Conservation (phyloP, 2,113 vertebrate genomes). For the Crotalus helleri region DNA sequence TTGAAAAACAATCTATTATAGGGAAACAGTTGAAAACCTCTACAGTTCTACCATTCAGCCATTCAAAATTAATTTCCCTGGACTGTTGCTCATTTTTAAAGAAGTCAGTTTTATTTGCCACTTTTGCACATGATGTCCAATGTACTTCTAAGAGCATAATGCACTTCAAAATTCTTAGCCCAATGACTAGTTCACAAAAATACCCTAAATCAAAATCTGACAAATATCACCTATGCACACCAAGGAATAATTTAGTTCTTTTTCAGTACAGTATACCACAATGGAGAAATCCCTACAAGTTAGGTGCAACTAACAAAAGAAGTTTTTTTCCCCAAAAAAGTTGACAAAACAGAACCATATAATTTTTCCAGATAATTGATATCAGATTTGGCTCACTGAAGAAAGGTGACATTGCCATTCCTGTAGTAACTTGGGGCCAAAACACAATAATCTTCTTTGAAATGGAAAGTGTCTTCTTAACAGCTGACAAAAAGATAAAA, state of each 20-base stretch:
- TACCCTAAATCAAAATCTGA: neutral
- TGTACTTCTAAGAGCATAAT: neutral
- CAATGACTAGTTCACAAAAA: neutral
- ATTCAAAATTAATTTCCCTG: neutral
- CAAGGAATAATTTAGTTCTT: neutral
- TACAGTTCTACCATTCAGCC: neutral
- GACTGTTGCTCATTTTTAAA: neutral
- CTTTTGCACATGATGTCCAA: neutral
- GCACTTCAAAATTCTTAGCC: neutral
- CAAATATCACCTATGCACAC: neutral
- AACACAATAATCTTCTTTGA: neutral
- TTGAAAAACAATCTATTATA: neutral
- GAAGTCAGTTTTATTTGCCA: neutral
- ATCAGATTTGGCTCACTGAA: neutral
- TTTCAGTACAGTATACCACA: neutral
- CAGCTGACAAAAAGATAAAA: neutral
- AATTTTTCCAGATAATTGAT: neutral
- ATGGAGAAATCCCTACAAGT: neutral
- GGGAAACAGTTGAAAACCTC: neutral
- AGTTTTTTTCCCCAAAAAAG: neutral
- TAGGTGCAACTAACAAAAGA: neutral
- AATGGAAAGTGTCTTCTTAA: neutral
- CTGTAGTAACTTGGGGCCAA: neutral
- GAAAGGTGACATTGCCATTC: neutral
- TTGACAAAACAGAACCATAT: neutral